Percentiles rank a stretch among this genome's conserved stretches.
Conservation (phyloP, 2,888 invertebrate genomes). For the Cephus runcator region DNA sequence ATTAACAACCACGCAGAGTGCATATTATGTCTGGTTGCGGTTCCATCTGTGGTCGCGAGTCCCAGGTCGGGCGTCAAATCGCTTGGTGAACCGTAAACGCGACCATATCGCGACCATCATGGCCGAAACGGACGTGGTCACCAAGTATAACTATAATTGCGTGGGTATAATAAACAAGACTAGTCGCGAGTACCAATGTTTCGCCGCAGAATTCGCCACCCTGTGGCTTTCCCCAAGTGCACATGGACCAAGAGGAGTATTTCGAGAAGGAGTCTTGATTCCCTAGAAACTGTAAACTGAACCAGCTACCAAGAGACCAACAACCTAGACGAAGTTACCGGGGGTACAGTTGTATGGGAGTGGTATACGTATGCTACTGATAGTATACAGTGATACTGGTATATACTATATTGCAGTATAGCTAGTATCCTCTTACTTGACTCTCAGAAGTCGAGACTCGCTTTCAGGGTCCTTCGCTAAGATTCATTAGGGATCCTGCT, state of each 20-base stretch:
- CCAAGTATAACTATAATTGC: conserved; percentile 46
- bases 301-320: conserved; percentile 1
- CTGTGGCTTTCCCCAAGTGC: background rate
- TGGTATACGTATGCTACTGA: background rate
- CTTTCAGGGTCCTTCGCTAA: conserved; percentile 43
- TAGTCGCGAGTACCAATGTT: conserved; percentile 13
- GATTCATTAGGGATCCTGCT: conserved; percentile 60
- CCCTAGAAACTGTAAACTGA: conserved; percentile 36
- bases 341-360: background rate
- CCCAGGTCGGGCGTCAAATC: conserved; percentile 47
- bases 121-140: conserved; percentile 45
- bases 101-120: conserved; percentile 53
- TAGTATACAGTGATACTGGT: background rate
- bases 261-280: conserved; percentile 22
- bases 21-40: conserved; percentile 42
- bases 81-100: conserved; percentile 57
- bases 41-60: conserved; percentile 35
- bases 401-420: background rate
- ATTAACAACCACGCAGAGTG: conserved; percentile 26
- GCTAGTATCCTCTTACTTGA: conserved; percentile 17
- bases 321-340: background rate
- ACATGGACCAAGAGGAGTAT: background rate
- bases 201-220: background rate
- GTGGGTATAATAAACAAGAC: conserved; percentile 30
- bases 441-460: conserved; percentile 36